Conservation (phyloP, 2,888 invertebrate species). For the Lithophane leautieri region DNA sequence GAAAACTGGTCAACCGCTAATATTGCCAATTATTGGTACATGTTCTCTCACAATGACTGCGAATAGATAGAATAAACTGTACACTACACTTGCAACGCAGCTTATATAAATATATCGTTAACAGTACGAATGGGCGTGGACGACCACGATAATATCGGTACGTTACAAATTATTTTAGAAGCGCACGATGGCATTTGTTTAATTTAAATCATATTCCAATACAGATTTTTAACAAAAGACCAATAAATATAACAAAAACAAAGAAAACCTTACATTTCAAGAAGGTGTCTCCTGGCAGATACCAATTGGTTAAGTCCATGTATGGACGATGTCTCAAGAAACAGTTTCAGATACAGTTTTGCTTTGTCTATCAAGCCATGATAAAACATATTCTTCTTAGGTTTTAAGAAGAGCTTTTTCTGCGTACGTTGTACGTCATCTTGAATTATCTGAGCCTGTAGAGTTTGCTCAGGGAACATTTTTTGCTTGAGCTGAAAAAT, state of each 20-base stretch:
- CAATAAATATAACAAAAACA: not conserved
- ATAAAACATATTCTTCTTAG: conserved; percentile 40
- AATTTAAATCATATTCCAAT: not conserved
- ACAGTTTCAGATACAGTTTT: conserved; percentile 79
- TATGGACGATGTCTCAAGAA: conserved; percentile 88
- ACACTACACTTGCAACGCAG: not conserved
- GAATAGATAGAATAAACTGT: not conserved
- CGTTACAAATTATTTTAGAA: too few relatives aligned
- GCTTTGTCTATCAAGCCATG: conserved; percentile 65
- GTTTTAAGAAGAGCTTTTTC: conserved; percentile 29
- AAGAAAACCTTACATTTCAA: conserved; percentile 82
- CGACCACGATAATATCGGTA: too few relatives aligned
- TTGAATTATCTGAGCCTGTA: conserved; percentile 74
- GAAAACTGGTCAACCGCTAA: not conserved
- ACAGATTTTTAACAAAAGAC: not conserved
- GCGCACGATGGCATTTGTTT: not conserved
- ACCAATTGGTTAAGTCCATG: conserved; percentile 90
- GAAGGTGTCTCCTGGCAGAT: conserved; percentile 81
- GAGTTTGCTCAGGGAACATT: conserved; percentile 73
- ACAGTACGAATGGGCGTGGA: not conserved
- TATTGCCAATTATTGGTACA: not conserved
- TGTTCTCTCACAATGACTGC: not conserved
- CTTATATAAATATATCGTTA: not conserved
- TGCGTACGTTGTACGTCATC: conserved; percentile 68
- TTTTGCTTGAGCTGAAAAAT: conserved; percentile 7